Conservation (phyloP, 1,140 invertebrate genomes). For the Eupristina koningsbergeri region DNA sequence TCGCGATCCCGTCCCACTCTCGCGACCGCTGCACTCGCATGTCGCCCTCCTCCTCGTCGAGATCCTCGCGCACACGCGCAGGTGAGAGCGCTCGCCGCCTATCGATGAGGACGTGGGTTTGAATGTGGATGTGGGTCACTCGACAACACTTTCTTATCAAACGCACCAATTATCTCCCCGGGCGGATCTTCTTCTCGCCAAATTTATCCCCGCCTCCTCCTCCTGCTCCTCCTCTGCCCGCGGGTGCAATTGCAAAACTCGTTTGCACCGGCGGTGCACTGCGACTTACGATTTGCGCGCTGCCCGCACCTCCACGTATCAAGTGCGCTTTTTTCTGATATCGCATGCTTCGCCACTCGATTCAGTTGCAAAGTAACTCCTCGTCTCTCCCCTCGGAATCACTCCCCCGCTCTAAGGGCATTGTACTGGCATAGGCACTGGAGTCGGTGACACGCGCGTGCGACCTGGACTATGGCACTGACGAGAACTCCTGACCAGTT, state of each 20-base stretch:
- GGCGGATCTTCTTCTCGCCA: neutral
- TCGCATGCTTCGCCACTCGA: neutral
- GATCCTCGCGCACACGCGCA: neutral
- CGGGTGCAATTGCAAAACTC: neutral
- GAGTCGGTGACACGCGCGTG: too few species aligned
- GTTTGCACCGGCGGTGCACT: neutral
- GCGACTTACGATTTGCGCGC: neutral
- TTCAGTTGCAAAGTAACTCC: neutral
- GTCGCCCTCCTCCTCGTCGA: neutral
- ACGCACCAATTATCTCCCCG: neutral
- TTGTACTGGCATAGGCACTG: too few species aligned
- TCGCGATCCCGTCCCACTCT: neutral
- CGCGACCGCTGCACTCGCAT: neutral
- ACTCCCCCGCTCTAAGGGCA: too few species aligned
- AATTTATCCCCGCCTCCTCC: too few species aligned
- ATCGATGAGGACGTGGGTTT: too few species aligned
- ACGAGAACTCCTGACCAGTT: too few species aligned
- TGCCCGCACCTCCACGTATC: neutral
- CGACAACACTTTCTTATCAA: neutral
- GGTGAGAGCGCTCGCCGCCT: neutral
- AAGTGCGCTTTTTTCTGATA: too few species aligned
- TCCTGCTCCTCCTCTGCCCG: too few species aligned
- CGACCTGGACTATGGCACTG: too few species aligned
- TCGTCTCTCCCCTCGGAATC: too few species aligned
- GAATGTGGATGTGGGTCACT: slow-evolving; percentile 4